These are phyloP conservation scores for Sitophilus oryzae DNA, from an alignment of 1,140 invertebrate species.

Conservation along the genomic window DNA sequence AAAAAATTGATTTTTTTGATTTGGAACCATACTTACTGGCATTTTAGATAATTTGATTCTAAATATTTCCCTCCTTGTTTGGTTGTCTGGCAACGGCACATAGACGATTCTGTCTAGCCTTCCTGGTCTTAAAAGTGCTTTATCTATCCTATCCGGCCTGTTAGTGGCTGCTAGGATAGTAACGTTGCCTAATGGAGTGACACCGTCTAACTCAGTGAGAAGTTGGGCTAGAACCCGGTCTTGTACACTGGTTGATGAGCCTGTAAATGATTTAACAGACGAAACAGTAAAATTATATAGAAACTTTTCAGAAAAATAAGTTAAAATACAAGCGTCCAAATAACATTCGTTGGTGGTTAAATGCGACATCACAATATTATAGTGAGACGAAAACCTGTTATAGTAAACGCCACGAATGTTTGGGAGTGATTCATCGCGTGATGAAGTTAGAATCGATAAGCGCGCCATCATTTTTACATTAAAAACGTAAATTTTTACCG, in stretches of 20 bases:
- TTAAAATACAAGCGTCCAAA: too few species aligned
- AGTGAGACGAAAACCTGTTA: too few species aligned
- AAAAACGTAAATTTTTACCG: too few species aligned
- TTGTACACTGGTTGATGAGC: constrained; percentile 59
- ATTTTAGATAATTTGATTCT: constrained; percentile 59
- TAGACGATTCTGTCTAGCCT: constrained; percentile 84
- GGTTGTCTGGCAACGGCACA: constrained; percentile 73
- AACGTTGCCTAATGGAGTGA: constrained; percentile 76
- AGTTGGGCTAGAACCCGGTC: constrained; percentile 83
- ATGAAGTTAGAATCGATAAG: too few species aligned
- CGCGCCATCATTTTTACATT: too few species aligned
- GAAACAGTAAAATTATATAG: neutral
- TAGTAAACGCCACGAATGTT: too few species aligned
- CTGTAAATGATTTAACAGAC: constrained; percentile 4
- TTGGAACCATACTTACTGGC: constrained; percentile 44
- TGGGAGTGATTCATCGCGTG: too few species aligned
- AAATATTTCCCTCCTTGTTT: constrained; percentile 70
- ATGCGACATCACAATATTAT: too few species aligned
- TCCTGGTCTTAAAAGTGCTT: constrained; percentile 81
- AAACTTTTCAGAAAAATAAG: constrained; percentile 1
- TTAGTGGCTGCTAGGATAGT: constrained; percentile 96
- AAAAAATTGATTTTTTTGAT: neutral
- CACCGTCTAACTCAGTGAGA: constrained; percentile 86
- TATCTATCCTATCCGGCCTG: constrained; percentile 85
- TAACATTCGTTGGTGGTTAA: too few species aligned